phyloP scores from a whole-genome alignment of 2,888 invertebrate genomes.

The Halictus ligatus region DNA sequence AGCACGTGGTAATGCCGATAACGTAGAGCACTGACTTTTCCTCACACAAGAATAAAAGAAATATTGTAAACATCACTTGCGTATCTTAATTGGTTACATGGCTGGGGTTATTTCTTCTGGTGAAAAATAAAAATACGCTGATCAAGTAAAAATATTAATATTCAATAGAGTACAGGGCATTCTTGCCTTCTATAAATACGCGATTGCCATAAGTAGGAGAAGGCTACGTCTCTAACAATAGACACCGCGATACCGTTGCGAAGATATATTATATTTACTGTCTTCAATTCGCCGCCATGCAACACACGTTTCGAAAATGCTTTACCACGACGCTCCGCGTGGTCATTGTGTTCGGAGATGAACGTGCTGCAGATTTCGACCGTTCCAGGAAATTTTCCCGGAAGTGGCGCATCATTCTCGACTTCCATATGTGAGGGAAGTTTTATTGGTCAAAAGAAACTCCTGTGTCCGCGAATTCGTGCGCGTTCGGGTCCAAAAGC shows the following conservation, averaged over 20 bases:
- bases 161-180: too few species aligned
- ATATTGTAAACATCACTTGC: too few species aligned
- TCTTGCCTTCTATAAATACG: too few species aligned
- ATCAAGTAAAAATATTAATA: too few species aligned
- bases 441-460: background rate
- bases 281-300: background rate
- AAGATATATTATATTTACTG: background rate
- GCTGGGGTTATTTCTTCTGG: too few species aligned
- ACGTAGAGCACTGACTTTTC: too few species aligned
- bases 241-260: background rate
- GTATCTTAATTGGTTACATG: too few species aligned
- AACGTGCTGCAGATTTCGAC: background rate
- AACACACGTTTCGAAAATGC: background rate
- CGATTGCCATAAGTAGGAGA: too few species aligned
- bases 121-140: too few species aligned
- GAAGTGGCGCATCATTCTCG: background rate
- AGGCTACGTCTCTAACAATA: background rate
- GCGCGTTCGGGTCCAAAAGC: background rate
- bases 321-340: background rate
- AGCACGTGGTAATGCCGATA: too few species aligned
- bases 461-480: slow-evolving; percentile 3
- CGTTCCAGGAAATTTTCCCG: background rate
- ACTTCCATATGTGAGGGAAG: slow-evolving; percentile 6
- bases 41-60: too few species aligned
- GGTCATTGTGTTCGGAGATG: background rate